A percentile compares a stretch with the other conserved stretches of the same genome.
Conservation (phyloP, 2,113 vertebrate genomes). For the Toxotes chatareus region DNA sequence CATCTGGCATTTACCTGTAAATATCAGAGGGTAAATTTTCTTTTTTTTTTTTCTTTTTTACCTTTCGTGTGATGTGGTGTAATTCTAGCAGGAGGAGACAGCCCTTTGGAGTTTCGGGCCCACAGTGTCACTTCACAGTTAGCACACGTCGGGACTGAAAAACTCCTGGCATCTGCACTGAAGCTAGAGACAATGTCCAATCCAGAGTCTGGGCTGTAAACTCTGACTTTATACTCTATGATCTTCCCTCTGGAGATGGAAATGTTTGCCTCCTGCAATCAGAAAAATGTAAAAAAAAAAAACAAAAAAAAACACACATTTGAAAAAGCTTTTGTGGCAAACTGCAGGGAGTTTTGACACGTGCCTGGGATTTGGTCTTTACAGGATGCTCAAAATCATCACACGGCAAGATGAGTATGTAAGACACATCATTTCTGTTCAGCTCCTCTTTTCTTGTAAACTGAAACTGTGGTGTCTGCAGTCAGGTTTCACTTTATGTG, state of each 20-base stretch:
- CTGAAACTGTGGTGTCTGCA: conserved; percentile 74
- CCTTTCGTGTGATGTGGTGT: conserved; percentile 51
- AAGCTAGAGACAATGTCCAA: neutral
- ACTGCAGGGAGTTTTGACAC: neutral
- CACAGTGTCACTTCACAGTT: conserved; percentile 73
- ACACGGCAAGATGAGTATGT: conserved; percentile 13
- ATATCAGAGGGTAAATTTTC: neutral
- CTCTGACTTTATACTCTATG: conserved; percentile 64
- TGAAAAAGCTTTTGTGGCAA: too few relatives aligned
- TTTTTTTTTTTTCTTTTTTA: conserved; percentile 36
- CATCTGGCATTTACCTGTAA: too few relatives aligned
- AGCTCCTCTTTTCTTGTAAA: conserved; percentile 79
- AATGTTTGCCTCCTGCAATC: conserved; percentile 62
- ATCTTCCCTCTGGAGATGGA: conserved; percentile 79
- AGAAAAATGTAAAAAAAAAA: conserved; percentile 14
- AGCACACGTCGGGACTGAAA: conserved; percentile 34
- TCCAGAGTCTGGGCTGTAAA: conserved; percentile 14
- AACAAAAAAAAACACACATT: neutral
- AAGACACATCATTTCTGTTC: conserved; percentile 76
- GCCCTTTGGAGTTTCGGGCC: conserved; percentile 79
- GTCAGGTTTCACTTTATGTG: conserved; percentile 70
- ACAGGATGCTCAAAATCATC: neutral
- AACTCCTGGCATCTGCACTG: conserved; percentile 2
- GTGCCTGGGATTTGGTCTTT: neutral
- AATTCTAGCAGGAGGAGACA: conserved; percentile 76